A percentile compares a stretch with the other conserved stretches of the same genome.
Conservation (phyloP, 2,113 vertebrate species). For the Pygoscelis adeliae region DNA sequence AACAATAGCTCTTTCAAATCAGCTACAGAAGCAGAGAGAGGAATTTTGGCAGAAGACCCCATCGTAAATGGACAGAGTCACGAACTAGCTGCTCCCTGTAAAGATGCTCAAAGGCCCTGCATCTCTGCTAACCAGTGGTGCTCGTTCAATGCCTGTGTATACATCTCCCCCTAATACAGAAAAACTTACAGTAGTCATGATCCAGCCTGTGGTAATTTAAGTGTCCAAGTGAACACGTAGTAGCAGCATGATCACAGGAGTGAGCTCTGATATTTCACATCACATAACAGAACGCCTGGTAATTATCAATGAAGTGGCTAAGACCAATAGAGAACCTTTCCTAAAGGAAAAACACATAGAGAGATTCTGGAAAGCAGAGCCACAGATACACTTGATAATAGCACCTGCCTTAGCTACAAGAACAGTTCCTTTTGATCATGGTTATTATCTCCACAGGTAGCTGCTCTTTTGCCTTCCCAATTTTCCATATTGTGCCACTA, state of each 20-base stretch:
- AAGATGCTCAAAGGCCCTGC: not conserved
- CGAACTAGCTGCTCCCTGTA: not conserved
- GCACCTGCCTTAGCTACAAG: not conserved
- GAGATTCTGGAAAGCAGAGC: not conserved
- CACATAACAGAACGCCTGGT: not conserved
- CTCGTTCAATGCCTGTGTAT: not conserved
- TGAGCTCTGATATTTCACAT: conserved; percentile 9
- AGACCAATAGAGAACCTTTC: not conserved
- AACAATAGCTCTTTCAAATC: not conserved
- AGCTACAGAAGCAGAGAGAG: not conserved
- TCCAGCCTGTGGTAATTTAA: not conserved
- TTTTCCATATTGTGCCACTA: not conserved
- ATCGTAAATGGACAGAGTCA: not conserved
- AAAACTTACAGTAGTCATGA: not conserved
- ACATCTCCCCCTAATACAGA: not conserved
- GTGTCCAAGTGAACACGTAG: conserved; percentile 14
- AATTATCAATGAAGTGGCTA: not conserved
- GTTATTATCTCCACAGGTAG: conserved; percentile 38
- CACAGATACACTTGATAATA: not conserved
- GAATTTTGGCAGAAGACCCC: not conserved
- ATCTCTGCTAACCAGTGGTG: not conserved
- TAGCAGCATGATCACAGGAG: not conserved
- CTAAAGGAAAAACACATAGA: not conserved
- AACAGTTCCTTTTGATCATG: not conserved
- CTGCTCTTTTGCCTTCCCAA: conserved; percentile 24